Conservation (phyloP, 2,797 vertebrate species). For the Cryptoprocta ferox region DNA sequence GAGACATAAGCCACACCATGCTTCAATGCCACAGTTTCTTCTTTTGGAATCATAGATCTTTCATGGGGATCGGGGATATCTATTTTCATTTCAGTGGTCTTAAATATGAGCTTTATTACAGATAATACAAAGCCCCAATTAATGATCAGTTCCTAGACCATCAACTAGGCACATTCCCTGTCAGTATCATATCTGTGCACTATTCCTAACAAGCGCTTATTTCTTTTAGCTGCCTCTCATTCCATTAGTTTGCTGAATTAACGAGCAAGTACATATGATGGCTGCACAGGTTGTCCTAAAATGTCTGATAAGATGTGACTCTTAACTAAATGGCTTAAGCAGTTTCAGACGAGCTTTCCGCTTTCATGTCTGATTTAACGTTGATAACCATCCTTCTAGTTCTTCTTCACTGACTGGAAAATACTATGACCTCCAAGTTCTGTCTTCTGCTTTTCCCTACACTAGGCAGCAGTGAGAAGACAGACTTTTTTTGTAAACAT, state of each 20-base stretch:
- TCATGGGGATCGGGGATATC: background rate
- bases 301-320: background rate
- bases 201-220: background rate
- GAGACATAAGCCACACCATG: background rate
- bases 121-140: background rate
- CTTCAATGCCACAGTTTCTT: background rate
- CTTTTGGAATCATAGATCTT: background rate
- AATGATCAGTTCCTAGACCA: background rate
- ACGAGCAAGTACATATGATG: background rate
- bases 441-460: background rate
- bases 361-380: background rate
- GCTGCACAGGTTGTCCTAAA: background rate
- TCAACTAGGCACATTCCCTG: background rate
- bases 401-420: background rate
- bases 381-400: background rate
- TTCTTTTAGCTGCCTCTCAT: background rate
- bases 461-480: background rate
- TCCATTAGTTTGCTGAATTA: background rate
- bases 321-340: background rate
- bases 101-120: constrained; percentile 2
- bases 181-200: background rate
- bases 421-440: background rate
- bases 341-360: background rate
- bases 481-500: background rate
- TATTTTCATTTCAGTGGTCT: background rate